These are phyloP conservation scores for Buteo buteo DNA, from an alignment of 2,113 vertebrate genomes.

Conservation along the genomic window DNA sequence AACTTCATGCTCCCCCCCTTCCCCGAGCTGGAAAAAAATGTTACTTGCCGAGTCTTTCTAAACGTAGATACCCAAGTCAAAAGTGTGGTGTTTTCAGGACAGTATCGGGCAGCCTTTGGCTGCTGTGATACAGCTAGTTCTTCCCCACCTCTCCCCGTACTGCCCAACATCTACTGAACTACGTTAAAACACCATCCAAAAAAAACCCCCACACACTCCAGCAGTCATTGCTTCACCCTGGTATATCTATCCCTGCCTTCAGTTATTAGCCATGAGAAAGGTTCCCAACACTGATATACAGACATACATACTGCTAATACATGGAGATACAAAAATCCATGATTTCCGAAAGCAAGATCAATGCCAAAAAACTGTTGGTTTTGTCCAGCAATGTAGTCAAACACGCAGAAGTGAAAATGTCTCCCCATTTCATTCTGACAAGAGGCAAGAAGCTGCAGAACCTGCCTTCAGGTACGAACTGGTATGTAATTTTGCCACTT, in stretches of 20 bases:
- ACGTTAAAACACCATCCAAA: not conserved
- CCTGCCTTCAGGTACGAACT: not conserved
- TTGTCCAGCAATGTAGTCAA: not conserved
- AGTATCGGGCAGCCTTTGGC: fast-evolving
- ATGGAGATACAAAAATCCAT: not conserved
- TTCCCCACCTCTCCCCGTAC: not conserved
- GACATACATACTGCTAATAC: not conserved
- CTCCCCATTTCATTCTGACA: not conserved
- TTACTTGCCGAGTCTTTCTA: not conserved
- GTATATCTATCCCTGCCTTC: not conserved
- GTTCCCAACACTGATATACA: not conserved
- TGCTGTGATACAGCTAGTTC: not conserved
- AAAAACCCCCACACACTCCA: fast-evolving
- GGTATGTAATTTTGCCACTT: not conserved
- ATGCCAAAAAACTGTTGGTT: fast-evolving
- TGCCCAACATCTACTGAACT: not conserved
- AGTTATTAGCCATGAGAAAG: not conserved
- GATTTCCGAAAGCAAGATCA: not conserved
- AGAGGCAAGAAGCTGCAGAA: not conserved
- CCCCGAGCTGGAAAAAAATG: not conserved
- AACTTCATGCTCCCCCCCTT: not conserved
- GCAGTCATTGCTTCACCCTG: not conserved
- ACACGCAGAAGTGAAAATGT: not conserved
- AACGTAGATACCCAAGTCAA: not conserved
- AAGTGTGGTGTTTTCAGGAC: not conserved